A percentile compares a stretch with the other conserved stretches of the same genome.
Conservation (phyloP, 2,888 invertebrate species). For the Melanchra persicariae region DNA sequence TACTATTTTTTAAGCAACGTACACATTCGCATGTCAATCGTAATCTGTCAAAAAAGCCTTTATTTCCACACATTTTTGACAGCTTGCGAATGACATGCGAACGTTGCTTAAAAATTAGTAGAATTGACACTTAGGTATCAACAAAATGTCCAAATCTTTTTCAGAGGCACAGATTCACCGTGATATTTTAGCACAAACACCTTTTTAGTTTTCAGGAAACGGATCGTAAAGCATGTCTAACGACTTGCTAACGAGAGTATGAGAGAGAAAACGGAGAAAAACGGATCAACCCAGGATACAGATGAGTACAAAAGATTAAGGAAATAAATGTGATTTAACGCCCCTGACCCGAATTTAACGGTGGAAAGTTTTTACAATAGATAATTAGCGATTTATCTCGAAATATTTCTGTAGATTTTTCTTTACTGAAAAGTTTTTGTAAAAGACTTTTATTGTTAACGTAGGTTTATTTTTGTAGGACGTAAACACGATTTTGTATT, state of each 20-base stretch:
- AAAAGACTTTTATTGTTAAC: background rate
- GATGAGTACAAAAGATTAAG: conserved; percentile 56
- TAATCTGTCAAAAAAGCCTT: no score
- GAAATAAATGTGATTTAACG: conserved; percentile 54
- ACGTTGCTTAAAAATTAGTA: no score
- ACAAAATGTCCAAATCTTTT: conserved; percentile 8
- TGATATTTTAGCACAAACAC: conserved; percentile 42
- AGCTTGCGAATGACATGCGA: no score
- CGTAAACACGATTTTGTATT: background rate
- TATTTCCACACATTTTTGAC: no score
- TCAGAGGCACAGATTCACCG: conserved; percentile 7
- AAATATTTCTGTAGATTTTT: conserved; percentile 26
- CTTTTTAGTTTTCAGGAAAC: conserved; percentile 51
- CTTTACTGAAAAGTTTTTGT: conserved; percentile 9
- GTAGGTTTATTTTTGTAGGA: background rate
- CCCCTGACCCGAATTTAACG: conserved; percentile 43
- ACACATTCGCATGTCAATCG: no score
- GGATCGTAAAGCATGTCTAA: conserved; percentile 60
- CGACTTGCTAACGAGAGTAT: conserved; percentile 56
- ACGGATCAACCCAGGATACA: conserved; percentile 48
- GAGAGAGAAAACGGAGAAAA: conserved; percentile 49
- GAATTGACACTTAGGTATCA: no score
- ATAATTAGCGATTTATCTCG: conserved; percentile 51
- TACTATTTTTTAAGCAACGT: no score
- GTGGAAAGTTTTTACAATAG: conserved; percentile 52